A percentile compares a stretch with the other conserved stretches of the same genome.
phyloP scores from a whole-genome alignment of 2,888 invertebrate genomes.

The Ethmia dodecea region DNA sequence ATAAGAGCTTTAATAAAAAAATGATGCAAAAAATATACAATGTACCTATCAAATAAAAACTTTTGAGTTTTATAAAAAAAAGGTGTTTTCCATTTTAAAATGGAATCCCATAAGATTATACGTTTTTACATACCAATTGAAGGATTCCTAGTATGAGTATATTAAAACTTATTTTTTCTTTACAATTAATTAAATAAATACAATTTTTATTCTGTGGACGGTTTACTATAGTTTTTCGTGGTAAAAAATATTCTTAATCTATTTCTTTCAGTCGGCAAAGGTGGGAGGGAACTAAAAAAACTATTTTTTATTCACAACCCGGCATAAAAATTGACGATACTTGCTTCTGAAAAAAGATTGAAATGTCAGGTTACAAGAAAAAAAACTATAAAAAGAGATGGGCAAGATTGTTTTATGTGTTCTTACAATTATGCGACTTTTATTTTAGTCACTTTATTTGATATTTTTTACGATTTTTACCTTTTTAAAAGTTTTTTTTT shows the following conservation, averaged over 20 bases:
- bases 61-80: no score
- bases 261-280: conserved; percentile 45
- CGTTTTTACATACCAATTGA: no score
- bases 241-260: conserved; percentile 39
- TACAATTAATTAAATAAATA: conserved; percentile 74
- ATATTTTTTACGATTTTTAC: no score
- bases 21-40: no score
- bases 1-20: no score
- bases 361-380: background rate
- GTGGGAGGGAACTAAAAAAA: conserved; percentile 28
- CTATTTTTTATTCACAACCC: conserved; percentile 45
- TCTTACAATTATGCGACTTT: background rate
- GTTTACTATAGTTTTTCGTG: conserved; percentile 54
- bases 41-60: no score
- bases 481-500: no score
- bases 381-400: background rate
- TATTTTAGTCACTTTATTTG: no score
- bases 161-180: conserved; percentile 29
- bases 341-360: conserved; percentile 6
- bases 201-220: conserved; percentile 65
- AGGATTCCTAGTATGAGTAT: no score
- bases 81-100: no score
- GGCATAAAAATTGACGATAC: conserved; percentile 41
- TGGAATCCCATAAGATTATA: no score
- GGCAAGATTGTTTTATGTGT: no score